Evolutionary conservation across 2,797 vertebrate genomes (phyloP), one percentile per base, ranked within the genome.

Genomic region (Anabacerthia variegaticeps): DNA sequence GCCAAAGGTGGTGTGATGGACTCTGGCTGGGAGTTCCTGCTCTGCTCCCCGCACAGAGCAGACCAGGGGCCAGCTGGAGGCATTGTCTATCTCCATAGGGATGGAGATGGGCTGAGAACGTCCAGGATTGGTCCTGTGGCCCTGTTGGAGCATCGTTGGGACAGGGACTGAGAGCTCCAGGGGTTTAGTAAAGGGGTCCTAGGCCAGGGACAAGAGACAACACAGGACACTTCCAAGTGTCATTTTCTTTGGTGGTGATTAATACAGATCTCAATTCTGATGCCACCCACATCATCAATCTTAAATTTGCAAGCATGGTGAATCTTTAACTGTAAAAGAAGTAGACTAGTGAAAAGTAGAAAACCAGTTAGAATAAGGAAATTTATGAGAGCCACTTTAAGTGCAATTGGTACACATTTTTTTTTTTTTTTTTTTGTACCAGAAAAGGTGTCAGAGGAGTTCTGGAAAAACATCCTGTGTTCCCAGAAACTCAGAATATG

Each of bases 71-170:
- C 41, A 48, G 12, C 2, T 68, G 22, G 11, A 11, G 4, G 2
- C 6, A 49, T 2, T 36, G 16, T 6, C 2, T 4, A 11, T 61
- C 46, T 80, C 28, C 56, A 20, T 37, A 37, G 22, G 8, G 6
- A 21, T 46, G 37, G 34, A 59, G 7, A 48, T 1, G 2, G 7
- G 24, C 18, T 0, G 1, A 74, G 27, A 3, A 26, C 0, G 3
- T 16, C 6, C 37, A 55, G 20, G 11, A 55, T 3, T 39, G 4
- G 18, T 36, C 14, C 36, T 59, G 11, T 24, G 17, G 10, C 39
- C 18, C 18, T 79, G 5, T 30, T 34, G 26, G 1, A 3, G 3
- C 6, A 43, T 72, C 0, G 0, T 18, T 63, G 67, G 20, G 17
- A 23, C 12, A 72, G 18, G 22, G 12, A 44, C 17, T 44, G 28